Percentiles rank a stretch among this genome's conserved stretches.
phyloP scores from a whole-genome alignment of 2,113 vertebrate genomes.

The Aptenodytes forsteri region DNA sequence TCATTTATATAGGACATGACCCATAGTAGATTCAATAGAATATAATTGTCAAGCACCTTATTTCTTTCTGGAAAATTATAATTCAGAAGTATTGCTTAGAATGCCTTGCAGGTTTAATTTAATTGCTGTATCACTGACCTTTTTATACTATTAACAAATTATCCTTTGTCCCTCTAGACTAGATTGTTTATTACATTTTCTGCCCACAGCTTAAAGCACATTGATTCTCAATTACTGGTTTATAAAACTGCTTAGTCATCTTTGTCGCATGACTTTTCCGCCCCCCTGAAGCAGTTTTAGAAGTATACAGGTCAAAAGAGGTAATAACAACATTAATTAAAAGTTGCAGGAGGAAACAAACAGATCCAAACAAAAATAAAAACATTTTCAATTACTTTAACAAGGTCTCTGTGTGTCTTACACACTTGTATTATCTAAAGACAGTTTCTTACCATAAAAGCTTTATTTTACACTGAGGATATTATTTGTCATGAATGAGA shows the following conservation, averaged over 20 bases:
- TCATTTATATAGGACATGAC: not conserved
- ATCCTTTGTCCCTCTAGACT: constrained; percentile 44
- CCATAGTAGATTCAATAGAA: not conserved
- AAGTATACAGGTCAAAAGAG: constrained; percentile 33
- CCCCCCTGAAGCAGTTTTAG: not conserved
- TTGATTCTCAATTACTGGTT: constrained; percentile 69
- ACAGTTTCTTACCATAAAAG: not conserved
- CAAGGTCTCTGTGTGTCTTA: not conserved
- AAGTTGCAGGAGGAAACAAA: constrained; percentile 4
- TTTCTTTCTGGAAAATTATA: not conserved
- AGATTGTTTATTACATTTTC: constrained; percentile 62
- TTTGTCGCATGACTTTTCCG: not conserved
- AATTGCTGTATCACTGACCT: constrained; percentile 61
- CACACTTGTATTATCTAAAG: not conserved
- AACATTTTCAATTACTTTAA: not conserved
- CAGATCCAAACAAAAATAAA: not conserved
- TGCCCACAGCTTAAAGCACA: constrained; percentile 41
- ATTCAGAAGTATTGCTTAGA: not conserved
- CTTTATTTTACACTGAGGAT: not conserved
- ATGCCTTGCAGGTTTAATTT: constrained; percentile 64
- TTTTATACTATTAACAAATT: constrained; percentile 67
- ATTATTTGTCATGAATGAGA: not conserved
- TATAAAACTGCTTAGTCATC: constrained; percentile 61
- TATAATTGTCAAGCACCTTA: not conserved
- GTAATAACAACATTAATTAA: constrained; percentile 43